A percentile compares a stretch with the other conserved stretches of the same genome.
These are phyloP conservation scores for Diadumene lineata DNA, from an alignment of 92 coral and sea anemone genomes.

Conservation along the genomic window DNA sequence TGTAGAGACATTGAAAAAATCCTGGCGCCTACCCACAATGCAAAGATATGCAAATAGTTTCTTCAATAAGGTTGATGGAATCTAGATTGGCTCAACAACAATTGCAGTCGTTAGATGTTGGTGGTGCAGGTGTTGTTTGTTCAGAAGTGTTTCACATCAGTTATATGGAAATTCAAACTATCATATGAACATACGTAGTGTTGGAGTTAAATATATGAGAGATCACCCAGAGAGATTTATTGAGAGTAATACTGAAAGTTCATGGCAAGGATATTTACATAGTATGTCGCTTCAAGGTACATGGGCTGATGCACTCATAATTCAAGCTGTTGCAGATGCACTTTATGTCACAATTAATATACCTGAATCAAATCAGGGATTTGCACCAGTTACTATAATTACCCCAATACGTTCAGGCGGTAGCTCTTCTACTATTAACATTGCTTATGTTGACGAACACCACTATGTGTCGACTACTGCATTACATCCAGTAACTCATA, in stretches of 20 bases:
- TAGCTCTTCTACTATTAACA: constrained; percentile 20
- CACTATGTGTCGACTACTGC: constrained; percentile 53
- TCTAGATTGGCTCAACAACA: constrained; percentile 37
- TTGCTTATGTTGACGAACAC: constrained; percentile 44
- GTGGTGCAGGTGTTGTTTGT: constrained; percentile 58
- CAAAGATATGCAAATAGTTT: neutral
- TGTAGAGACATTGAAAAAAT: constrained; percentile 47
- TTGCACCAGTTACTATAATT: constrained; percentile 52
- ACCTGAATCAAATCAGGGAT: constrained; percentile 46
- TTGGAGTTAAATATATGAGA: constrained; percentile 54
- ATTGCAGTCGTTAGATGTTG: constrained; percentile 41
- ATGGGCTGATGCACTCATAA: constrained; percentile 66
- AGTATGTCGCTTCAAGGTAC: constrained; percentile 49
- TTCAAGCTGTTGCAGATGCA: constrained; percentile 63
- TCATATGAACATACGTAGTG: constrained; percentile 44
- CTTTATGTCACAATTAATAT: constrained; percentile 45
- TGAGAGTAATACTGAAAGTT: constrained; percentile 56
- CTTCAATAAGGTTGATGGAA: constrained; percentile 7
- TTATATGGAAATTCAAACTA: constrained; percentile 46
- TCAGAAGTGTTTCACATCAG: constrained; percentile 59
- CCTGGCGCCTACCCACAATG: constrained; percentile 37
- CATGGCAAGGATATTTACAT: constrained; percentile 50
- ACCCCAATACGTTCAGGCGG: constrained; percentile 31
- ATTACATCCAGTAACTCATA: constrained; percentile 16
- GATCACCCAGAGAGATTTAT: constrained; percentile 62